Percentiles rank a stretch among this genome's conserved stretches.
These are phyloP conservation scores for Papilio helenus DNA, from an alignment of 1,140 invertebrate genomes.

Conservation along the genomic window DNA sequence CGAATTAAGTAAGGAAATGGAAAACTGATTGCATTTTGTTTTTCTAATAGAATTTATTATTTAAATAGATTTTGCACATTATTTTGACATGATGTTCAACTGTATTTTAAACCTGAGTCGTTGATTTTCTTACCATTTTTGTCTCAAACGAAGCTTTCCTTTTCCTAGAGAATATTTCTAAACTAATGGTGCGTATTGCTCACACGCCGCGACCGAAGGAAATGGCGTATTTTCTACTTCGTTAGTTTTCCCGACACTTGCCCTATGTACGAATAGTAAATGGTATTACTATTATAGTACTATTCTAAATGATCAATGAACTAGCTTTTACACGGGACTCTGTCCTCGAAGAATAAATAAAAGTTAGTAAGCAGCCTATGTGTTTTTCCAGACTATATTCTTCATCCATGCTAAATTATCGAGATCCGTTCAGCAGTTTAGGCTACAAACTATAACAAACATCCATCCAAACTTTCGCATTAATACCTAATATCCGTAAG, in stretches of 20 bases:
- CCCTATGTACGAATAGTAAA: conserved; percentile 10
- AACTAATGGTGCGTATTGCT: neutral
- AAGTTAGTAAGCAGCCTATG: too few species aligned
- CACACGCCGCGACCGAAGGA: conserved; percentile 18
- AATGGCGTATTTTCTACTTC: conserved; percentile 12
- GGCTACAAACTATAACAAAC: too few species aligned
- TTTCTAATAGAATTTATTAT: neutral
- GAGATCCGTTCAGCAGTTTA: too few species aligned
- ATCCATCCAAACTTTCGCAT: too few species aligned
- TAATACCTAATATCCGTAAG: too few species aligned
- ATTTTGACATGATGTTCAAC: too few species aligned
- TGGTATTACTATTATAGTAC: neutral
- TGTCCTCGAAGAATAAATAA: too few species aligned
- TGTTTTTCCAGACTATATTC: too few species aligned
- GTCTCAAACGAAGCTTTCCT: neutral
- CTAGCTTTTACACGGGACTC: too few species aligned
- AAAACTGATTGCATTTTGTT: neutral
- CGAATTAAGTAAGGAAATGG: neutral
- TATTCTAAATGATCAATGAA: neutral
- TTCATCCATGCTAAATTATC: too few species aligned
- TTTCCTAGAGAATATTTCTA: neutral
- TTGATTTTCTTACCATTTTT: neutral
- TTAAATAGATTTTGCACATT: neutral
- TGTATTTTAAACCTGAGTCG: too few species aligned
- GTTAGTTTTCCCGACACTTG: conserved; percentile 17